Conservation (phyloP, 1,140 invertebrate species). For the Radopholus similis region DNA sequence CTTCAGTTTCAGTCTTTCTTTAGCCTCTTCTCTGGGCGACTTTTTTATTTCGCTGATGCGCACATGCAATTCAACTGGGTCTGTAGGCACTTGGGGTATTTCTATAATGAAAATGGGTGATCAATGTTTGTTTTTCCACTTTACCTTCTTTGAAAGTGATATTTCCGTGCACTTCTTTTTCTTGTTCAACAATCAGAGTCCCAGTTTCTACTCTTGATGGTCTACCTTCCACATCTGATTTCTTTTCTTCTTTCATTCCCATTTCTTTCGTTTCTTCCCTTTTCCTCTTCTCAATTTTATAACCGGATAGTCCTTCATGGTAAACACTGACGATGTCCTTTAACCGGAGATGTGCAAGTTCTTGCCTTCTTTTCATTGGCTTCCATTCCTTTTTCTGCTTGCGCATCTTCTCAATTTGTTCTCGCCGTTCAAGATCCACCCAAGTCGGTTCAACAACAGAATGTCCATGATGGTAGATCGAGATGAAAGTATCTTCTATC, state of each 20-base stretch:
- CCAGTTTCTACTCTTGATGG: not conserved
- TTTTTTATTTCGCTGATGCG: slow-evolving; percentile 6
- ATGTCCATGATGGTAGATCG: not conserved
- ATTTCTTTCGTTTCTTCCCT: not conserved
- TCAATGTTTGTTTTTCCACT: not conserved
- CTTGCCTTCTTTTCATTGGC: not conserved
- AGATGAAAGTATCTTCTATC: too few relatives aligned
- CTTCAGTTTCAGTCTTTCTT: not conserved
- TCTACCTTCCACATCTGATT: not conserved
- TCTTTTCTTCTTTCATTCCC: not conserved
- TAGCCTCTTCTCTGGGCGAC: not conserved
- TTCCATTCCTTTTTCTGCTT: not conserved
- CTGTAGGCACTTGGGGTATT: not conserved
- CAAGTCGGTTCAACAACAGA: not conserved
- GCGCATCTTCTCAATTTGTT: not conserved
- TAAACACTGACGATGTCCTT: slow-evolving; percentile 1
- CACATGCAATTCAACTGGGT: slow-evolving; percentile 9
- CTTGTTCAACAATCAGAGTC: not conserved
- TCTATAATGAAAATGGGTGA: not conserved
- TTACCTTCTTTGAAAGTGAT: not conserved
- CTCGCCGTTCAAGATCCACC: not conserved
- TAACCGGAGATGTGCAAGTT: not conserved
- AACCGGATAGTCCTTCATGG: slow-evolving; percentile 4
- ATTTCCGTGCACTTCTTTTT: not conserved
- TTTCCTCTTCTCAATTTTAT: not conserved